Evolutionary conservation across 2,113 vertebrate species (phyloP).

Genomic region (Tupaia tana): DNA sequence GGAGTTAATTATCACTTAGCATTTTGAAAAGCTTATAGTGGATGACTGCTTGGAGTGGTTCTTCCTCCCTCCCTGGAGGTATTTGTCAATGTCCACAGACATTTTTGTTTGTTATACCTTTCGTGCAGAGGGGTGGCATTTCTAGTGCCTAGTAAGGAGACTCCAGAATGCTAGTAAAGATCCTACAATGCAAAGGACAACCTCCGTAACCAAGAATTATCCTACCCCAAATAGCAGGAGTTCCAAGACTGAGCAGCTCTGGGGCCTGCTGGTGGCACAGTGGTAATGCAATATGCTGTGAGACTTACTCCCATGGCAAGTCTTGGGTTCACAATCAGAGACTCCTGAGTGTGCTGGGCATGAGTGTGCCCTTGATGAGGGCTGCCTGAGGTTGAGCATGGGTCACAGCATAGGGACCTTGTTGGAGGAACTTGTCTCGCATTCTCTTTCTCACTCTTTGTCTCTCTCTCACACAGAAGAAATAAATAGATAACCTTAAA

Average conservation of each 20-base stretch:
- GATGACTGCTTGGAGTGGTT: not conserved
- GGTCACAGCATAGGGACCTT: too few relatives aligned
- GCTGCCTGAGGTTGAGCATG: too few relatives aligned
- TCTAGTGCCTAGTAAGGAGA: not conserved
- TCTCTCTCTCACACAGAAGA: too few relatives aligned
- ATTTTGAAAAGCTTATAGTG: slow-evolving; percentile 25
- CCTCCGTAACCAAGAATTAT: not conserved
- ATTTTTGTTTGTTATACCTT: not conserved
- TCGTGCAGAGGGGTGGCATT: not conserved
- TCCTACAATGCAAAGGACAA: not conserved
- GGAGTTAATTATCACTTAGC: slow-evolving; percentile 13
- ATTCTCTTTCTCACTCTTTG: too few relatives aligned
- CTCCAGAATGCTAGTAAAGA: not conserved
- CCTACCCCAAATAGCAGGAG: not conserved
- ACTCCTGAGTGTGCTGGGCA: too few relatives aligned
- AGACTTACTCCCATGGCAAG: too few relatives aligned
- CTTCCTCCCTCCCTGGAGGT: not conserved
- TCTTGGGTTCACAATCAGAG: too few relatives aligned
- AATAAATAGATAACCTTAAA: too few relatives aligned
- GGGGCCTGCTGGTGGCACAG: too few relatives aligned
- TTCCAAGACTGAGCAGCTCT: not conserved
- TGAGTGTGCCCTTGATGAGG: too few relatives aligned
- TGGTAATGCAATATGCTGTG: too few relatives aligned
- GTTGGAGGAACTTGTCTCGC: too few relatives aligned
- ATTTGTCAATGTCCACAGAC: not conserved